Evolutionary conservation across 1,140 invertebrate species (phyloP), one percentile per base, ranked within the genome.

Genomic region (Wiebesia pumilae): DNA sequence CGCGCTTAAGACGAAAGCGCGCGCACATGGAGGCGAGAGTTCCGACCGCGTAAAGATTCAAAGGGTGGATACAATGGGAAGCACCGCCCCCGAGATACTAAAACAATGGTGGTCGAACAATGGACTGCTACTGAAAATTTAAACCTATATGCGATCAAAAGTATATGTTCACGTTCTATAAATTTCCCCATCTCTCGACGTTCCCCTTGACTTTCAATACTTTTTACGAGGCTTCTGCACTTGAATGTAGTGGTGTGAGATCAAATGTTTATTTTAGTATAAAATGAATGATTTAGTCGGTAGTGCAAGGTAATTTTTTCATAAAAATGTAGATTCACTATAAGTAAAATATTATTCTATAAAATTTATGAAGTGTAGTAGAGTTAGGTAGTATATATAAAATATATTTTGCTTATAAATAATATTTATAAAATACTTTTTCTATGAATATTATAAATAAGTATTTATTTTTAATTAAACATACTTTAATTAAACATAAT

Each of bases 51-150:
- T 30, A 91, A 92, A 91, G 90, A 89, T 91, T 93, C 92, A 93
- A 93, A 94, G 93, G 93, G 93, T 93, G 93, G 92, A 93, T 91
- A 93, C 93, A 94, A 93, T 90, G 90, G 90, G 93, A 93, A 92
- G 93, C 93, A 87, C 93, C 93, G 93, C 93, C 93, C 90, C 90
- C 91, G 88, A 92, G 91, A 92, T 93, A 92, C 90, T 94, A 89
- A 93, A 93, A 94, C 93, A 94, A 94, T 94, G 93, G 92, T 84
- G 90, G 89, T 62, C 81, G 78, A 90, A 93, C 92, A 93, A 93
- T 91, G 88, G 87, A 88, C 87, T 90, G 65, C 65, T 43, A 88
- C 91, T 92, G 90, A 78, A 91, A 91, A 93, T 92, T 92, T 90
- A 89, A 92, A 87, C 43, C 86, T 88, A 88, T 30, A 24, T 30